Evolutionary conservation across 2,797 vertebrate genomes (phyloP).

Genomic region (Ciconia nigra): DNA sequence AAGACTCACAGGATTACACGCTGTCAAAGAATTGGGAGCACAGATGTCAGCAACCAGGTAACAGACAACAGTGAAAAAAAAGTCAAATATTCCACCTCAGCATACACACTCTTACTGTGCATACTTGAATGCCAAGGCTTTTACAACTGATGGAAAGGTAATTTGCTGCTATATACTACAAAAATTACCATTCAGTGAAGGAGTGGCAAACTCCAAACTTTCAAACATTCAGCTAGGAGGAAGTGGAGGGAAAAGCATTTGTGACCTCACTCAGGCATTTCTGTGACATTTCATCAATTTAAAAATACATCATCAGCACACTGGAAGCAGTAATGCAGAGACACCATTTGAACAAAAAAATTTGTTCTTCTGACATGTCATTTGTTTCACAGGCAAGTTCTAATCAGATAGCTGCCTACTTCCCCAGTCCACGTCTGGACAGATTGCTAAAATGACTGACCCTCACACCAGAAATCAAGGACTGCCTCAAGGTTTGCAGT

Average conservation of each 20-base stretch:
- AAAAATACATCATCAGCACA: background rate
- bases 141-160: background rate
- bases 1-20: background rate
- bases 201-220: background rate
- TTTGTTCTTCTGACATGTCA: rapidly evolving
- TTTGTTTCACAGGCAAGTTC: background rate
- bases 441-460: background rate
- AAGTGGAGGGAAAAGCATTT: background rate
- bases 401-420: background rate
- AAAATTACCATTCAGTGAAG: background rate
- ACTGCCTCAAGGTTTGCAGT: background rate
- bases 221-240: background rate
- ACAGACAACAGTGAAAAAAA: background rate
- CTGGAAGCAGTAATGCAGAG: background rate
- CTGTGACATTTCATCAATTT: background rate
- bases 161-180: background rate
- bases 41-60: background rate
- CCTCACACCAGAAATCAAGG: background rate
- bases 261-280: background rate
- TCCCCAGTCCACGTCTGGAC: background rate
- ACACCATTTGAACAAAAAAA: background rate
- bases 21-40: background rate
- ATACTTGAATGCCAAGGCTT: background rate
- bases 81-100: background rate
- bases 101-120: background rate